Evolutionary conservation across 1,140 invertebrate species (phyloP).

Genomic region (Phthorimaea operculella): DNA sequence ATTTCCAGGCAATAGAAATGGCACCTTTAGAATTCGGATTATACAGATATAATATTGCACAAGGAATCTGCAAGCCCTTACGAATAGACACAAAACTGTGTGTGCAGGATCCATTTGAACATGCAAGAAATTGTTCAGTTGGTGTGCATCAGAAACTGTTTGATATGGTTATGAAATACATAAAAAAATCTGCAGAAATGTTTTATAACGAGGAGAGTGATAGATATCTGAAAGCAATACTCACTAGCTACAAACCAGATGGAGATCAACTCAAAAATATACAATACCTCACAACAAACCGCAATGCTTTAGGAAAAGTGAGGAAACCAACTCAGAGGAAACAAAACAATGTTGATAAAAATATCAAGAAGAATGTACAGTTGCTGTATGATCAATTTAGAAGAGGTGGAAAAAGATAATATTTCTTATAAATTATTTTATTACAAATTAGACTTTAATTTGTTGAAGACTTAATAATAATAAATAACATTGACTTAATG

Average conservation of each 20-base stretch:
- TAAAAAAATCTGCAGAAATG: neutral
- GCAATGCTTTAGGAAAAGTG: too few relatives aligned
- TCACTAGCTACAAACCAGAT: neutral
- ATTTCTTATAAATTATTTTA: too few relatives aligned
- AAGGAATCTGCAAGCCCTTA: constrained; percentile 32
- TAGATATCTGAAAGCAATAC: neutral
- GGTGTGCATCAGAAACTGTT: constrained; percentile 32
- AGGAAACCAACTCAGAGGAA: too few relatives aligned
- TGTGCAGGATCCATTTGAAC: constrained; percentile 74
- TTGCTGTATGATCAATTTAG: too few relatives aligned
- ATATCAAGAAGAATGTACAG: too few relatives aligned
- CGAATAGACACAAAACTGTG: constrained; percentile 61
- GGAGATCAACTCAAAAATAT: too few relatives aligned
- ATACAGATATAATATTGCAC: constrained; percentile 57
- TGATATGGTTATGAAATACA: neutral
- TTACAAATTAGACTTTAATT: too few relatives aligned
- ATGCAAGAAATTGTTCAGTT: constrained; percentile 66
- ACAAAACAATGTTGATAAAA: too few relatives aligned
- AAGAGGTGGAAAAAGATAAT: too few relatives aligned
- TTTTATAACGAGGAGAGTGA: neutral
- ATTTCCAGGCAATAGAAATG: constrained; percentile 48
- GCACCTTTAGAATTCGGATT: constrained; percentile 36
- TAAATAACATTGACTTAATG: too few relatives aligned
- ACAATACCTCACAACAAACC: too few relatives aligned
- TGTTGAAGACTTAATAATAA: too few relatives aligned